Percentiles rank a stretch among this genome's conserved stretches.
phyloP scores from a whole-genome alignment of 2,797 vertebrate genomes.

The Valencia hispanica region DNA sequence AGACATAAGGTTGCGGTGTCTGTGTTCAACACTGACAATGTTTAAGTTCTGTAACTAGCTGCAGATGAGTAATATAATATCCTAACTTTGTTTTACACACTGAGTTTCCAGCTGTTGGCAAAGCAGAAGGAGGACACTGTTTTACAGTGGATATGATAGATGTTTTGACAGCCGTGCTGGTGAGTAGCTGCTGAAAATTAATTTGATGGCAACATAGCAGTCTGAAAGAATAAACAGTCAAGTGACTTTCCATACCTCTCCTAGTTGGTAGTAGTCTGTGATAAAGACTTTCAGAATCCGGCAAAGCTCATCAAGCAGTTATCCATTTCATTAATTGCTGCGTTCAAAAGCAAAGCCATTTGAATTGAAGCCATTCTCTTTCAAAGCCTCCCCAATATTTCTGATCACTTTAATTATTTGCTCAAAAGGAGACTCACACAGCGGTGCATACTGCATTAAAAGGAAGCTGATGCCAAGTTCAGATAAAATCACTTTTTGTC shows the following conservation, averaged over 20 bases:
- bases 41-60: conserved; percentile 26
- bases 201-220: conserved; percentile 46
- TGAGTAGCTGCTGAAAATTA: conserved; percentile 64
- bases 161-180: conserved; percentile 64
- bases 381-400: conserved; percentile 22
- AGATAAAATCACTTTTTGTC: conserved; percentile 36
- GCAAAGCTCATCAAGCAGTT: conserved; percentile 25
- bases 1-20: conserved; percentile 30
- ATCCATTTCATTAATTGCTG: conserved; percentile 37
- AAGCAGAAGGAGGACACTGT: conserved; percentile 14
- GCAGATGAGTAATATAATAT: conserved; percentile 23
- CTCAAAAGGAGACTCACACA: conserved; percentile 32
- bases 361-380: conserved; percentile 41
- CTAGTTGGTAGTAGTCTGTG: conserved; percentile 20
- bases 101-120: conserved; percentile 44
- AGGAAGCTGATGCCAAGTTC: conserved; percentile 36
- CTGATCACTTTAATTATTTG: conserved; percentile 49
- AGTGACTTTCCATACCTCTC: conserved; percentile 13
- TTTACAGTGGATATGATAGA: conserved; percentile 33
- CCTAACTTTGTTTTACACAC: conserved; percentile 18
- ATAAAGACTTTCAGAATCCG: conserved; percentile 37
- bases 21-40: conserved; percentile 9
- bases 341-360: conserved; percentile 18
- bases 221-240: conserved; percentile 25
- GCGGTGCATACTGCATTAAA: conserved; percentile 17